These are phyloP conservation scores for Craniophora ligustri DNA, from an alignment of 2,888 invertebrate species.

Conservation along the genomic window DNA sequence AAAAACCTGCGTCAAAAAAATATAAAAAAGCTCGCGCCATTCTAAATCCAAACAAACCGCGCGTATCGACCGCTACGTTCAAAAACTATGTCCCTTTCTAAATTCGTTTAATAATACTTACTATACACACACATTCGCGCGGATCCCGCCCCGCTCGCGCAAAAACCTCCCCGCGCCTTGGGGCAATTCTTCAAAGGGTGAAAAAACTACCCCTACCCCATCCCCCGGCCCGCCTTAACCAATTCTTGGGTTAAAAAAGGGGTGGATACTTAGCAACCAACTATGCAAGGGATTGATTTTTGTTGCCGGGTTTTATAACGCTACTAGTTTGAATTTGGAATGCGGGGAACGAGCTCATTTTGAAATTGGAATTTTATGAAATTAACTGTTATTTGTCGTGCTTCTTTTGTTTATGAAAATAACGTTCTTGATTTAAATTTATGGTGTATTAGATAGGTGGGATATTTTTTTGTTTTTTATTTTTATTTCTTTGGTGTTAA, in stretches of 20 bases:
- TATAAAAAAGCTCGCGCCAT: conserved; percentile 44
- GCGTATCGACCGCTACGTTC: conserved; percentile 66
- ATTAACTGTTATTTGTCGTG: neutral
- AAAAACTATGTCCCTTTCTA: conserved; percentile 85
- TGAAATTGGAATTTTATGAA: conserved; percentile 26
- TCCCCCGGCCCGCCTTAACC: conserved; percentile 80
- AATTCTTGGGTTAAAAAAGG: conserved; percentile 88
- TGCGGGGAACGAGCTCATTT: conserved; percentile 31
- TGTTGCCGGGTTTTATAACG: conserved; percentile 61
- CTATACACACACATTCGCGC: conserved; percentile 74
- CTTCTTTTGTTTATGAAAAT: neutral
- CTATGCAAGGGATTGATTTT: conserved; percentile 79
- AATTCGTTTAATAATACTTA: conserved; percentile 81
- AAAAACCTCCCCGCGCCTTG: conserved; percentile 82
- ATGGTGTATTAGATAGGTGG: too few species aligned
- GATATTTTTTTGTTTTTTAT: too few species aligned
- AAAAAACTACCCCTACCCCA: conserved; percentile 77
- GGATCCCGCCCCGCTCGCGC: conserved; percentile 65
- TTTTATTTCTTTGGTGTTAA: too few species aligned
- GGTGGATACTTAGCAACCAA: conserved; percentile 86
- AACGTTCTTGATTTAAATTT: neutral
- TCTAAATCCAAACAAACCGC: conserved; percentile 61
- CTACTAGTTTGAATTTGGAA: conserved; percentile 54
- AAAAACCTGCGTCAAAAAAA: conserved; percentile 11
- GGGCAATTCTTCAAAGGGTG: conserved; percentile 88